A percentile compares a stretch with the other conserved stretches of the same genome.
phyloP scores from a whole-genome alignment of 2,888 invertebrate species.

The Ophion ellenae region DNA sequence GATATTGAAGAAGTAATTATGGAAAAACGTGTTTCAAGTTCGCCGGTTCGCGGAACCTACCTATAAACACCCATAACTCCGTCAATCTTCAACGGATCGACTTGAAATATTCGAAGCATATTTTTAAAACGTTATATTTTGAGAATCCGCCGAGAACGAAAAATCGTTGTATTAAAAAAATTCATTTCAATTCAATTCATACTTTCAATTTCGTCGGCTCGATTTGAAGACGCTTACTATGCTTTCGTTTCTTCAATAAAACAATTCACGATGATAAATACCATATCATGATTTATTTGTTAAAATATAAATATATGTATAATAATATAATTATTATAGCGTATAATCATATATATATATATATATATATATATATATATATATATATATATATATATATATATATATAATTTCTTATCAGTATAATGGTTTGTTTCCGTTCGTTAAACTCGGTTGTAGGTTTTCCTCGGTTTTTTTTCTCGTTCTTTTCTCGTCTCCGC shows the following conservation, averaged over 20 bases:
- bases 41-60: too few species aligned
- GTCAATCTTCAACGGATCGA: too few species aligned
- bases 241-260: not conserved
- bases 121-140: too few species aligned
- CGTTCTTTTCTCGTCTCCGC: conserved; percentile 1
- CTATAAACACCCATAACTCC: too few species aligned
- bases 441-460: conserved; percentile 53
- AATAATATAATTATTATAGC: conserved; percentile 73
- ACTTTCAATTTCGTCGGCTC: not conserved
- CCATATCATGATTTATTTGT: conserved; percentile 81
- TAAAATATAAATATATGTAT: conserved; percentile 82
- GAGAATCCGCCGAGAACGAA: too few species aligned
- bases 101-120: too few species aligned
- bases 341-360: conserved; percentile 71
- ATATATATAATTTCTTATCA: conserved; percentile 71
- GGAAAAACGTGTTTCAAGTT: too few species aligned
- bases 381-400: conserved; percentile 81
- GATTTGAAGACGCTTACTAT: not conserved
- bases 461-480: conserved; percentile 39
- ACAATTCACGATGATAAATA: conserved; percentile 65
- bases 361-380: conserved; percentile 62
- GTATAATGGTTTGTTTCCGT: conserved; percentile 70
- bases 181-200: too few species aligned
- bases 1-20: too few species aligned
- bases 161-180: too few species aligned